Percentiles rank a stretch among this genome's conserved stretches.
Evolutionary conservation across 2,113 vertebrate genomes (phyloP).

Genomic region (Emydura subglobosa): DNA sequence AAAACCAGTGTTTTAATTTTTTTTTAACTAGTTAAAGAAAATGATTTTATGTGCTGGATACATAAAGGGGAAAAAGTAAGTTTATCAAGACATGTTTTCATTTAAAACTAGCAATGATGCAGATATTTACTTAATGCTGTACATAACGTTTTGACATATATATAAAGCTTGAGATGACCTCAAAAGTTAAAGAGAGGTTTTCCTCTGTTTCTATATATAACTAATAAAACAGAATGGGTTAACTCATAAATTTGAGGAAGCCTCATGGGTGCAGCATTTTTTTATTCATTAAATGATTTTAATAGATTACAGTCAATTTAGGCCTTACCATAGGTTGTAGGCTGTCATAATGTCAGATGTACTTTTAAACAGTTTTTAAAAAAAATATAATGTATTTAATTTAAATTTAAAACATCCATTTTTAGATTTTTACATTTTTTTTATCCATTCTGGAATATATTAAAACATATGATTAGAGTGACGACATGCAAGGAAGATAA

Average conservation of each 20-base stretch:
- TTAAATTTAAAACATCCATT: not conserved
- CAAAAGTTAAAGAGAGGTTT: not conserved
- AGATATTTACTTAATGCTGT: not conserved
- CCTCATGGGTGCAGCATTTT: fast-evolving
- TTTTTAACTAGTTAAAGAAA: not conserved
- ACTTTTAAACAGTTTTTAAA: not conserved
- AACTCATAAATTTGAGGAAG: not conserved
- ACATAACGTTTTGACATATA: fast-evolving
- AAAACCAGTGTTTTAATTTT: not conserved
- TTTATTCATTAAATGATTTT: not conserved
- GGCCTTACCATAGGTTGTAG: not conserved
- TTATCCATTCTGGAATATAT: not conserved
- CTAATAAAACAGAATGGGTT: not conserved
- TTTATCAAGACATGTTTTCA: not conserved
- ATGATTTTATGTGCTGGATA: not conserved
- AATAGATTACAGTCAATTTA: not conserved
- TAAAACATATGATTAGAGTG: not conserved
- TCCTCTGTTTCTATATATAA: not conserved
- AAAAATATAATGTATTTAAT: not conserved
- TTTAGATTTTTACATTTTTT: not conserved
- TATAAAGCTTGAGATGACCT: not conserved
- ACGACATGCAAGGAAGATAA: not conserved
- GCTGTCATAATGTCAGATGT: not conserved
- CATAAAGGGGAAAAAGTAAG: not conserved
- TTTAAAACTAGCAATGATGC: not conserved